A percentile compares a stretch with the other conserved stretches of the same genome.
phyloP scores from a whole-genome alignment of 2,888 invertebrate species.

The Acholoe squamosa region DNA sequence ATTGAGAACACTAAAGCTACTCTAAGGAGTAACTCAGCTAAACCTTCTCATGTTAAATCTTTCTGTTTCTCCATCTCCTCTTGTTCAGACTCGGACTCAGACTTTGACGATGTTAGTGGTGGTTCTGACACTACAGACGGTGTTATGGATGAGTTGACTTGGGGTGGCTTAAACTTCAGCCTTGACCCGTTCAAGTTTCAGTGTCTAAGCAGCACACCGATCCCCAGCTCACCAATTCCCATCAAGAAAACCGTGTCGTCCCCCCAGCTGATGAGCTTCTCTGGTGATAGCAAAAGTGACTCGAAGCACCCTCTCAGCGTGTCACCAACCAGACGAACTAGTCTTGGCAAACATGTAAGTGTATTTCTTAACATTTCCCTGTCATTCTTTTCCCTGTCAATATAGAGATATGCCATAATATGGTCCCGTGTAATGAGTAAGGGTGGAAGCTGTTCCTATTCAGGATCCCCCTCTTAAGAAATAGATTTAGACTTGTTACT shows the following conservation, averaged over 20 bases:
- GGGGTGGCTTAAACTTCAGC: background rate
- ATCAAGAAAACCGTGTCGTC: background rate
- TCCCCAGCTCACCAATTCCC: background rate
- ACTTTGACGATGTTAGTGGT: background rate
- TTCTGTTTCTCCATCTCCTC: constrained; percentile 14
- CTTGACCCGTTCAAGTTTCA: background rate
- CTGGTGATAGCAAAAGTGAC: background rate
- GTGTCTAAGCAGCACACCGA: background rate
- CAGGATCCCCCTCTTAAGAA: too few species aligned
- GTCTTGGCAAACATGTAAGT: constrained; percentile 11
- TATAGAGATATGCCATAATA: too few species aligned
- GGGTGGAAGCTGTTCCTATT: too few species aligned
- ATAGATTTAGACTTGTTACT: too few species aligned
- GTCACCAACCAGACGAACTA: background rate
- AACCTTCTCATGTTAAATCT: background rate
- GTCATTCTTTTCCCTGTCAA: too few species aligned
- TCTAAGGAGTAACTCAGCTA: background rate
- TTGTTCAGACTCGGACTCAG: background rate
- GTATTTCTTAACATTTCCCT: too few species aligned
- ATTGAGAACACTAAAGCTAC: background rate
- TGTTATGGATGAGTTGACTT: background rate
- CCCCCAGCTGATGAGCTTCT: background rate
- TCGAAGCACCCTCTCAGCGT: background rate
- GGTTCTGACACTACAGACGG: background rate
- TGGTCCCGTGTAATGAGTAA: too few species aligned